Percentiles rank a stretch among this genome's conserved stretches.
phyloP scores from a whole-genome alignment of 1,140 invertebrate genomes.

The Macrocentrus cingulum region DNA sequence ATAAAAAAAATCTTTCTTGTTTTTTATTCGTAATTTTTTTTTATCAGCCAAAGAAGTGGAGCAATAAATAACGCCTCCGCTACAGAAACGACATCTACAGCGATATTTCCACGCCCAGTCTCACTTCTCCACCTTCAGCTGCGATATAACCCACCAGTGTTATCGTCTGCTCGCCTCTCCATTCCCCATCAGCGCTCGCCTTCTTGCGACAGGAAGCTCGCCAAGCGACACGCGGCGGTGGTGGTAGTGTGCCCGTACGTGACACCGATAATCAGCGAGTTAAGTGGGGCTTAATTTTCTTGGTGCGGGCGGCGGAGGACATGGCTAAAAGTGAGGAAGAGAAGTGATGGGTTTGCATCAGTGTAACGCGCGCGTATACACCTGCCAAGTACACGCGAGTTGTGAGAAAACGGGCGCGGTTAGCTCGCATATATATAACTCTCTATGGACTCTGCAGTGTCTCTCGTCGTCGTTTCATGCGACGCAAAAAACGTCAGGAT shows the following conservation, averaged over 20 bases:
- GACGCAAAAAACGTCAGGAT: background rate
- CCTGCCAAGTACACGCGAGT: slow-evolving; percentile 48
- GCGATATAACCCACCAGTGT: slow-evolving; percentile 26
- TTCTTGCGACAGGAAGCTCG: background rate
- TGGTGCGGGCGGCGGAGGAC: slow-evolving; percentile 46
- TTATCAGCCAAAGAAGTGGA: background rate
- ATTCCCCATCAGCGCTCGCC: slow-evolving; percentile 6
- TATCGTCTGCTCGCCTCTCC: slow-evolving; percentile 32
- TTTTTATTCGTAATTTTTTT: too few species aligned
- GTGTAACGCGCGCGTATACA: slow-evolving; percentile 48
- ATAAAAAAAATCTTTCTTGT: too few species aligned
- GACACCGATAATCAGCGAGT: slow-evolving; percentile 53
- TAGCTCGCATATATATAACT: background rate
- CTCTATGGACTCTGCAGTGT: slow-evolving; percentile 1
- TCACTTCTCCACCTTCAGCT: slow-evolving; percentile 21
- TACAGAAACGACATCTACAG: slow-evolving; percentile 35
- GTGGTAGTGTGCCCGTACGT: slow-evolving; percentile 40
- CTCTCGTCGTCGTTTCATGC: too few species aligned
- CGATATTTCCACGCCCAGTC: slow-evolving; percentile 40
- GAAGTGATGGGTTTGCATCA: slow-evolving; percentile 18
- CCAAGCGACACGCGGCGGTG: slow-evolving; percentile 2
- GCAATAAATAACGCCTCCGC: slow-evolving; percentile 35
- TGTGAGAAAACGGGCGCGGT: slow-evolving; percentile 25
- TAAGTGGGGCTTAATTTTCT: slow-evolving; percentile 55
- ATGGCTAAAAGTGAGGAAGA: slow-evolving; percentile 27